Evolutionary conservation across 2,113 vertebrate species (phyloP).

Genomic region (Aegotheles bennettii): DNA sequence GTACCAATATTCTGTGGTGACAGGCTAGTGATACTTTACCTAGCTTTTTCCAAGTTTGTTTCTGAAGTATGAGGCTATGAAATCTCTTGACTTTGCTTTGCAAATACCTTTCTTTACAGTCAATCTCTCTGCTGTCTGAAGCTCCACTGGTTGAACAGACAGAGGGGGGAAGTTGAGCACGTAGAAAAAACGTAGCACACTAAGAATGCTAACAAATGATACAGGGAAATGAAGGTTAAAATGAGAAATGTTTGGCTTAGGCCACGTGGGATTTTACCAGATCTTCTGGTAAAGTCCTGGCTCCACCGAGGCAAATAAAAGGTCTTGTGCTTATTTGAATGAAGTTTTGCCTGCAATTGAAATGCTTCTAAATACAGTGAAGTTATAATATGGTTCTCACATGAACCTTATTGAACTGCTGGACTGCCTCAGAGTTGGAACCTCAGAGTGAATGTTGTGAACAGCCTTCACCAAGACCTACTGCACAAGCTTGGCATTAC

Average conservation of each 20-base stretch:
- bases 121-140: background rate
- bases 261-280: background rate
- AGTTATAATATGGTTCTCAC: rapidly evolving
- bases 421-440: background rate
- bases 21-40: background rate
- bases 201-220: background rate
- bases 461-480: background rate
- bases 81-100: background rate
- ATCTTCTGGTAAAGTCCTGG: background rate
- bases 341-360: background rate
- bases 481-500: background rate
- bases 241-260: background rate
- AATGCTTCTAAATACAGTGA: background rate
- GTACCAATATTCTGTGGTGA: background rate
- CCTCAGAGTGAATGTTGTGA: background rate
- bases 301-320: background rate
- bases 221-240: background rate
- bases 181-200: background rate
- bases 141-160: background rate
- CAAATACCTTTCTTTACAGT: background rate
- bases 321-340: background rate
- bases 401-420: background rate
- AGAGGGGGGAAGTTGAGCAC: background rate
- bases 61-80: background rate
- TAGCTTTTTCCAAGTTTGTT: background rate